Percentiles rank a stretch among this genome's conserved stretches.
phyloP scores from a whole-genome alignment of 2,888 invertebrate genomes.

The Micoletzkya japonica region DNA sequence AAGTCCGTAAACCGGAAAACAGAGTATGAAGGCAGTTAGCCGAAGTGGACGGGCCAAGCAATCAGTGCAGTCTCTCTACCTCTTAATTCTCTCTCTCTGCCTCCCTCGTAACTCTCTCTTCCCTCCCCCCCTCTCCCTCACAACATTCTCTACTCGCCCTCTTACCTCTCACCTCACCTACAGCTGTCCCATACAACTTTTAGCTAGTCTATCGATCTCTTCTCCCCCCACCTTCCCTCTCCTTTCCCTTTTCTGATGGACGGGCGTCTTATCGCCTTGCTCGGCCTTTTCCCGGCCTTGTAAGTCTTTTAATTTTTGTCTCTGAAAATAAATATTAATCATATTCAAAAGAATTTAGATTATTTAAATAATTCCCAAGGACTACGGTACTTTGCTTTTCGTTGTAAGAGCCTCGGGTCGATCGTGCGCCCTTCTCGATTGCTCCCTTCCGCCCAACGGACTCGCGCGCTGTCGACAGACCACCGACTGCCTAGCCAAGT shows the following conservation, averaged over 20 bases:
- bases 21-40: no score
- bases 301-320: no score
- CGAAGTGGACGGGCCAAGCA: no score
- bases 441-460: constrained; percentile 3
- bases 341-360: no score
- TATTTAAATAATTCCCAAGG: no score
- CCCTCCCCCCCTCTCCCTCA: constrained; percentile 2
- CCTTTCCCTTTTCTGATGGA: not conserved
- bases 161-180: not conserved
- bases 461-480: not conserved
- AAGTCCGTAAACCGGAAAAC: no score
- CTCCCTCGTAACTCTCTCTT: constrained; percentile 13
- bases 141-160: not conserved
- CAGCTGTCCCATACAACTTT: not conserved
- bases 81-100: not conserved
- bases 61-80: no score
- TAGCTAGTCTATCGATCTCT: not conserved
- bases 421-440: constrained; percentile 11
- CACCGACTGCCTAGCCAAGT: constrained; percentile 8
- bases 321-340: no score
- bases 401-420: no score
- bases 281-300: no score
- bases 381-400: no score
- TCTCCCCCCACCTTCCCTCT: not conserved
- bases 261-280: no score